These are phyloP conservation scores for Cydia pomonella DNA, from an alignment of 1,140 invertebrate genomes.

Conservation along the genomic window DNA sequence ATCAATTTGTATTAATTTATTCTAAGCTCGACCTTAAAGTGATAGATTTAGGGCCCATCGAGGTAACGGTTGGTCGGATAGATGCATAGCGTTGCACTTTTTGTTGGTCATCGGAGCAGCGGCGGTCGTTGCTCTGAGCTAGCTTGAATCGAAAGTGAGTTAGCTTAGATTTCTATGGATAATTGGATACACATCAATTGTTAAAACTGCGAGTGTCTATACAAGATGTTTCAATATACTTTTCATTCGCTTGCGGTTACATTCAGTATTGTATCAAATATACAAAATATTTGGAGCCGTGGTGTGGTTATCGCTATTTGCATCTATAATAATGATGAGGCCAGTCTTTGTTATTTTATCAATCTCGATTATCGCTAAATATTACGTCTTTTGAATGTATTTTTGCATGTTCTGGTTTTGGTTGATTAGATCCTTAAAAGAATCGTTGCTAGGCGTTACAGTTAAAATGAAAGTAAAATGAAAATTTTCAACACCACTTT, in stretches of 20 bases:
- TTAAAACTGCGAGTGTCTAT: not conserved
- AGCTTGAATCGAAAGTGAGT: conserved; percentile 34
- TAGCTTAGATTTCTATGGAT: not conserved
- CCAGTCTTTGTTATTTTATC: not conserved
- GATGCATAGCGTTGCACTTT: conserved; percentile 26
- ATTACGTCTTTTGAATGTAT: not conserved
- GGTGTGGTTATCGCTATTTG: too few relatives aligned
- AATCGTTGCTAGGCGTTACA: not conserved
- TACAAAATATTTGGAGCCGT: too few relatives aligned
- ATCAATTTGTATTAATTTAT: not conserved
- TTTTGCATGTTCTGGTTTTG: not conserved
- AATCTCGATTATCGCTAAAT: not conserved
- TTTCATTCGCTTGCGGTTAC: too few relatives aligned
- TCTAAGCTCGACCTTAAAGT: not conserved
- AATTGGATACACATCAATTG: not conserved
- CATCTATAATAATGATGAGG: too few relatives aligned
- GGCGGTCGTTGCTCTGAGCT: conserved; percentile 30
- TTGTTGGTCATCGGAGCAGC: conserved; percentile 39
- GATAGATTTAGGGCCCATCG: conserved; percentile 10
- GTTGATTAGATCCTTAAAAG: not conserved
- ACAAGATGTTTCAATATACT: too few relatives aligned
- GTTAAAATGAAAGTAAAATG: not conserved
- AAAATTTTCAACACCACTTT: conserved; percentile 7
- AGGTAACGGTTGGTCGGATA: conserved; percentile 16
- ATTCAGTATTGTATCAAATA: too few relatives aligned